A percentile compares a stretch with the other conserved stretches of the same genome.
Evolutionary conservation across 1,140 invertebrate species (phyloP).

Genomic region (Venustaconcha ellipsiformis): DNA sequence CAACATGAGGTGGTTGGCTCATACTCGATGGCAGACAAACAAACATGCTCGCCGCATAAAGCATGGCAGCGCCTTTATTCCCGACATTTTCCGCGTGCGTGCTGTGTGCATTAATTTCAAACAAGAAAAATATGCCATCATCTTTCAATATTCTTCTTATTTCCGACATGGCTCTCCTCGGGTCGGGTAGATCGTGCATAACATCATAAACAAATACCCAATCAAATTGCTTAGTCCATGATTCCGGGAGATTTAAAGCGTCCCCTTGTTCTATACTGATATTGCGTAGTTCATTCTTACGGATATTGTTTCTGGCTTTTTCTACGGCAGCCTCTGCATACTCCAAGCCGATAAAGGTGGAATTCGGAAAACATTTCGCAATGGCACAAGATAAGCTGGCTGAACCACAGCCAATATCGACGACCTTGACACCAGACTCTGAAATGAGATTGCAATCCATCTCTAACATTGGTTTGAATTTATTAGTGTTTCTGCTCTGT

Average conservation of each 20-base stretch:
- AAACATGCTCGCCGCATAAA: slow-evolving; percentile 33
- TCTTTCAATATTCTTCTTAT: slow-evolving; percentile 32
- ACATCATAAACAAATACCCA: slow-evolving; percentile 31
- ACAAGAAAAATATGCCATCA: slow-evolving; percentile 32
- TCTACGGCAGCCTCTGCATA: slow-evolving; percentile 2
- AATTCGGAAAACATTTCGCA: slow-evolving; percentile 34
- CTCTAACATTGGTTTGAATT: too few species aligned
- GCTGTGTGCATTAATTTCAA: slow-evolving; percentile 35
- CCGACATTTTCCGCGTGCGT: slow-evolving; percentile 33
- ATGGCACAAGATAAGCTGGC: slow-evolving; percentile 17
- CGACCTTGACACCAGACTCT: slow-evolving; percentile 34
- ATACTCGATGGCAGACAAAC: slow-evolving; percentile 37
- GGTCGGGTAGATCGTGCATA: slow-evolving; percentile 45
- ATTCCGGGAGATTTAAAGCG: slow-evolving; percentile 28
- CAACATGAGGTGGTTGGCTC: slow-evolving; percentile 23
- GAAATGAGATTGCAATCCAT: background rate
- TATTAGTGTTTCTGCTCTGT: too few species aligned
- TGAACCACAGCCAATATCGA: slow-evolving; percentile 42
- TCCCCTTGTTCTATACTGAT: slow-evolving; percentile 19
- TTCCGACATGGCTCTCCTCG: slow-evolving; percentile 25
- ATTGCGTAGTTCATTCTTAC: slow-evolving; percentile 28
- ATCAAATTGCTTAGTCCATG: slow-evolving; percentile 32
- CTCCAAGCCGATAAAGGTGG: slow-evolving; percentile 32
- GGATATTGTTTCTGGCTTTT: slow-evolving; percentile 3
- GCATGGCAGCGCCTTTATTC: slow-evolving; percentile 50